phyloP scores from a whole-genome alignment of 2,113 vertebrate genomes.

The Triplophysa rosa region DNA sequence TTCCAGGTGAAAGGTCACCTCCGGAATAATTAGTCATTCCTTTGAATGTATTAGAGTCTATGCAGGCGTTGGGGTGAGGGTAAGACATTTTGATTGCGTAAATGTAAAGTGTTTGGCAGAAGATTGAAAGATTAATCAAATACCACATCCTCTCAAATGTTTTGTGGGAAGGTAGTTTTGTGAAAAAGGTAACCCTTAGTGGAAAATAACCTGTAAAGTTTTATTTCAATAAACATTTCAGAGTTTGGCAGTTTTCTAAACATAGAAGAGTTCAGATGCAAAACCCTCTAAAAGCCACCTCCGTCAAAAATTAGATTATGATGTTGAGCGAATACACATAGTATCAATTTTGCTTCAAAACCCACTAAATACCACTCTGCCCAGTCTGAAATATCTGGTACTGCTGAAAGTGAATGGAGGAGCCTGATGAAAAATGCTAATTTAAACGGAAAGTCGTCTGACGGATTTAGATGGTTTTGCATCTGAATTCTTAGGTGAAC shows the following conservation, averaged over 20 bases:
- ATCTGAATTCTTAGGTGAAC: too few species aligned
- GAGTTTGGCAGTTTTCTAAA: neutral
- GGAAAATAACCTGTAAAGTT: conserved; percentile 5
- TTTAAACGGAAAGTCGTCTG: too few species aligned
- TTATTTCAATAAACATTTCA: neutral
- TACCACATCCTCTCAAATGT: conserved; percentile 20
- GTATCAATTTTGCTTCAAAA: too few species aligned
- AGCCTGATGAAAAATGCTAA: too few species aligned
- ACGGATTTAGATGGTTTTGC: too few species aligned
- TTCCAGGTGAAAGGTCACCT: neutral
- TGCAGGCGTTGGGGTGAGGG: neutral
- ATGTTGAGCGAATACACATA: too few species aligned
- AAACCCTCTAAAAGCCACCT: too few species aligned
- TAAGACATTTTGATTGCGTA: neutral
- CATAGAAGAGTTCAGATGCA: neutral
- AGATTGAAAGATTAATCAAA: conserved; percentile 8
- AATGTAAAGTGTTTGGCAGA: neutral
- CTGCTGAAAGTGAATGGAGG: too few species aligned
- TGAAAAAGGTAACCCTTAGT: neutral
- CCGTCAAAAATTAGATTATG: too few species aligned
- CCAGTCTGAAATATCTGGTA: too few species aligned
- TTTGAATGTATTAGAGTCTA: neutral
- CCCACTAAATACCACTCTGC: too few species aligned
- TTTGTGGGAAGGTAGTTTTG: neutral
- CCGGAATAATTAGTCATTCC: neutral